These are phyloP conservation scores for Rhodophaea formosa DNA, from an alignment of 2,888 invertebrate species.

Conservation along the genomic window DNA sequence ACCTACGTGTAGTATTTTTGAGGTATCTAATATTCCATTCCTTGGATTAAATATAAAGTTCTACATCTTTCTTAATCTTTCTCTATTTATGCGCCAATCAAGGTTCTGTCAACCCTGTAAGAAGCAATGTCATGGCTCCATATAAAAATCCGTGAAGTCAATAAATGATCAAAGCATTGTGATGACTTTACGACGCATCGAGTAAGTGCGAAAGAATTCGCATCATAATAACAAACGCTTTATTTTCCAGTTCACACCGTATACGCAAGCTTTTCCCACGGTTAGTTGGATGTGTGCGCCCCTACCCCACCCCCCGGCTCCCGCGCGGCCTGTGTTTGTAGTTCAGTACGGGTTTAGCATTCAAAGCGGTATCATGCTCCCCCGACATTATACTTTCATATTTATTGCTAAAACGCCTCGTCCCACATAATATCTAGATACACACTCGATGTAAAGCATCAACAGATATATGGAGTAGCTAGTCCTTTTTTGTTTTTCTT, in stretches of 20 bases:
- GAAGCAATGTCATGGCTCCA: too few species aligned
- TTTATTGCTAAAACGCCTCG: constrained; percentile 72
- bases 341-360: constrained; percentile 76
- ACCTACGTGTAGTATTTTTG: too few species aligned
- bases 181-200: constrained; percentile 24
- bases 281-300: constrained; percentile 56
- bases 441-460: constrained; percentile 36
- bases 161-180: constrained; percentile 5
- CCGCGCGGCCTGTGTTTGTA: constrained; percentile 63
- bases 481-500: background rate
- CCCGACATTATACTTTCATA: constrained; percentile 74
- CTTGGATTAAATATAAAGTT: too few species aligned
- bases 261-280: constrained; percentile 73
- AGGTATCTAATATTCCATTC: too few species aligned
- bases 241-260: constrained; percentile 59
- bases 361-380: constrained; percentile 70
- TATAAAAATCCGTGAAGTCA: too few species aligned
- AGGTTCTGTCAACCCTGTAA: too few species aligned
- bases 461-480: constrained; percentile 1
- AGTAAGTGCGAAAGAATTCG: constrained; percentile 50
- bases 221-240: constrained; percentile 61
- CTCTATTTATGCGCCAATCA: too few species aligned
- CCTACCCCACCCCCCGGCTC: constrained; percentile 42
- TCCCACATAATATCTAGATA: constrained; percentile 47
- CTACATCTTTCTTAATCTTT: too few species aligned